Evolutionary conservation across 1,140 invertebrate genomes (phyloP), one percentile per base, ranked within the genome.

Genomic region (Dysdera silvatica): DNA sequence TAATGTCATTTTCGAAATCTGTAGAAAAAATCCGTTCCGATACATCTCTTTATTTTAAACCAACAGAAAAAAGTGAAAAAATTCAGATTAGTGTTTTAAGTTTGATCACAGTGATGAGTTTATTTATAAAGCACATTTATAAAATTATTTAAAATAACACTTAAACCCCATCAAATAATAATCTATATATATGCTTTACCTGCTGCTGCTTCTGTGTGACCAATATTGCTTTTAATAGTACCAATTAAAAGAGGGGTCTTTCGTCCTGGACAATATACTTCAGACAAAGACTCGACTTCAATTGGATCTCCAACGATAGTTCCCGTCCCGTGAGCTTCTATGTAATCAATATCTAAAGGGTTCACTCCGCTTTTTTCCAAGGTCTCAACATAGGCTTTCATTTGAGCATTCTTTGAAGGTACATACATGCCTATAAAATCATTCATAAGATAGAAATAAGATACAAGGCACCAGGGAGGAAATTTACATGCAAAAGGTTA

Each of bases 281-380:
- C 23, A 0, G 28, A 20, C 37, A 61, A 3, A 4, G 64, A 12
- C 20, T 84, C 82, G 2, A 91, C 73, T 78, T 98, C 94, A 75
- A 95, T 89, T 12, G 81, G 81, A 71, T 83, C 82, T n/a, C 81
- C 78, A 33, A 74, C 76, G 69, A 80, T 23, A 10, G 95, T 98
- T 37, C 95, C 95, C 5, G 95, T 98, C 20, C 95, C 94, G 75
- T 98, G 95, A 18, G 92, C 91, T 76, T 98, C 95, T 12, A 98
- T 84, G 74, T 95, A 98, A 0, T 75, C 77, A 8, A 63, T 51
- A n/a, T 56, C 58, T n/a, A 32, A 26, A 5, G 51, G 32, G 6
- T n/a, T 14, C 0, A 52, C 4, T 4, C n/a, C 29, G 2, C 16
- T 23, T 4, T 40, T 43, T 16, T 41, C 37, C 20, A 59, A 43